Evolutionary conservation across 2,888 invertebrate species (phyloP).

Genomic region (Monochamus alternatus): DNA sequence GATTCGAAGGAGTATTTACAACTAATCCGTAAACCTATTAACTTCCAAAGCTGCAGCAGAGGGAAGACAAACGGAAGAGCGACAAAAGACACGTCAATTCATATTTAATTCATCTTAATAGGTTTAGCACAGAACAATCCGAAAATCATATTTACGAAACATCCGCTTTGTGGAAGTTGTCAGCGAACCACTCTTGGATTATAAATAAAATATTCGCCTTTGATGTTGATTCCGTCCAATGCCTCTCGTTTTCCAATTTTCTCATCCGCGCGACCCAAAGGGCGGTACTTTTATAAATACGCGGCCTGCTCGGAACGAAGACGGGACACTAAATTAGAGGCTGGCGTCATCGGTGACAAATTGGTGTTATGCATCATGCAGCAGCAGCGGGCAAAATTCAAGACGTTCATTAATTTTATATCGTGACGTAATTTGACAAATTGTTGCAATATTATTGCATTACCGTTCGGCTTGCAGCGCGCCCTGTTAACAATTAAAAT

Average conservation of each 20-base stretch:
- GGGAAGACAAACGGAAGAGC: slow-evolving; percentile 4
- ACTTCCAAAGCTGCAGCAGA: background rate
- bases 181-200: slow-evolving; percentile 25
- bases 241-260: slow-evolving; percentile 32
- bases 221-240: slow-evolving; percentile 39
- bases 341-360: slow-evolving; percentile 55
- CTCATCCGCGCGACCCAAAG: slow-evolving; percentile 18
- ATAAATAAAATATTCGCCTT: slow-evolving; percentile 37
- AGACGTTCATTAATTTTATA: slow-evolving; percentile 25
- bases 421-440: slow-evolving; percentile 27
- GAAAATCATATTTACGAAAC: slow-evolving; percentile 32
- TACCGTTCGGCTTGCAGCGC: background rate
- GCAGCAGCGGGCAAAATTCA: slow-evolving; percentile 40
- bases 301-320: slow-evolving; percentile 41
- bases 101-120: slow-evolving; percentile 36
- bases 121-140: slow-evolving; percentile 33
- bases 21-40: background rate
- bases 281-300: slow-evolving; percentile 47
- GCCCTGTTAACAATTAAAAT: background rate
- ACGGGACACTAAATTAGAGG: slow-evolving; percentile 53
- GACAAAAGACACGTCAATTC: slow-evolving; percentile 15
- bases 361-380: slow-evolving; percentile 53
- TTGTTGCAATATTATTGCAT: slow-evolving; percentile 17
- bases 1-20: background rate
- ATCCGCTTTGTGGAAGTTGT: slow-evolving; percentile 34